These are phyloP conservation scores for Miltochrista miniata DNA, from an alignment of 2,888 invertebrate species.

Conservation along the genomic window DNA sequence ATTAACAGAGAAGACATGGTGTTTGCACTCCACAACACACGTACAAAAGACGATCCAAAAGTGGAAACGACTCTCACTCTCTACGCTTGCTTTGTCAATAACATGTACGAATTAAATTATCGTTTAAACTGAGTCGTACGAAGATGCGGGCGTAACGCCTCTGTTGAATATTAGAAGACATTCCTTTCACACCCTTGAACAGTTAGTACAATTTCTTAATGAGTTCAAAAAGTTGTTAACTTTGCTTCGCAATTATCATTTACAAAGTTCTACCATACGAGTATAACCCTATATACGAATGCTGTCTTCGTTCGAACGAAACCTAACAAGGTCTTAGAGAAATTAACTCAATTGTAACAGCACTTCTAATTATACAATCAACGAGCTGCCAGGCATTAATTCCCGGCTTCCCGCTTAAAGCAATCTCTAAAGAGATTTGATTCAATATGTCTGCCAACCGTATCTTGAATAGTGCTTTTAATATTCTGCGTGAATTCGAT, in stretches of 20 bases:
- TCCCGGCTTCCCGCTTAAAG: slow-evolving; percentile 14
- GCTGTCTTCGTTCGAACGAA: not conserved
- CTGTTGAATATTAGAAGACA: no score
- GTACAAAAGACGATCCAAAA: no score
- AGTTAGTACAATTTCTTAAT: not conserved
- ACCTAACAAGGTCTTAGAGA: not conserved
- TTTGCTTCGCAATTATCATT: not conserved
- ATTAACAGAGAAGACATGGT: no score
- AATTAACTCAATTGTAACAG: slow-evolving; percentile 1
- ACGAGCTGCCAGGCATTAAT: slow-evolving; percentile 18
- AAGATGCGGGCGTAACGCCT: no score
- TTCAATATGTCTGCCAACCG: slow-evolving; percentile 16
- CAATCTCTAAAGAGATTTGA: slow-evolving; percentile 11
- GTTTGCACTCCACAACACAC: no score
- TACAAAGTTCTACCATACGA: not conserved
- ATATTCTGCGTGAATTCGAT: slow-evolving; percentile 11
- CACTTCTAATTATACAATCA: slow-evolving; percentile 26
- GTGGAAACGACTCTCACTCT: no score
- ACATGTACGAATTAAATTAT: no score
- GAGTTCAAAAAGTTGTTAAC: not conserved
- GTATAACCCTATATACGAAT: not conserved
- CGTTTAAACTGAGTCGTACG: no score
- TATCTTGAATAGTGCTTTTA: slow-evolving; percentile 8
- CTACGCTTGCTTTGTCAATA: no score
- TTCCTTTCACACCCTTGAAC: not conserved